Percentiles rank a stretch among this genome's conserved stretches.
phyloP scores from a whole-genome alignment of 2,888 invertebrate species.

The Artemia sp. region DNA sequence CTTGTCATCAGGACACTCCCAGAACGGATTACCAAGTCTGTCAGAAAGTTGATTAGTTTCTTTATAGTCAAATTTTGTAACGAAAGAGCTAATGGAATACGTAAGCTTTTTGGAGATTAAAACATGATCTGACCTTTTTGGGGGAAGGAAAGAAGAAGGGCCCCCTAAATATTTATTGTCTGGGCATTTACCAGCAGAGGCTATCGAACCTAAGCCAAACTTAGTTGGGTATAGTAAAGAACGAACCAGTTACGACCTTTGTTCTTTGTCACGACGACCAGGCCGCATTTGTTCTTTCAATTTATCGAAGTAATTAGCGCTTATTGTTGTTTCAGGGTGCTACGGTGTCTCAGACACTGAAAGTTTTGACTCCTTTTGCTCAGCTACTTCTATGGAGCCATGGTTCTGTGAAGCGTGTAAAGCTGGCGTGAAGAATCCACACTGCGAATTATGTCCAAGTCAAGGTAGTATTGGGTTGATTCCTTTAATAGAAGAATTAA shows the following conservation, averaged over 20 bases:
- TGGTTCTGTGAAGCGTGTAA: slow-evolving; percentile 99
- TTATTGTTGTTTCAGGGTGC: slow-evolving; percentile 43
- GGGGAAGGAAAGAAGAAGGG: too few relatives aligned
- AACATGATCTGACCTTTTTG: too few relatives aligned
- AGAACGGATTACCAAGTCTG: too few relatives aligned
- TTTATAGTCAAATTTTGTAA: too few relatives aligned
- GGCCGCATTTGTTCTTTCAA: background rate
- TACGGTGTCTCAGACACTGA: slow-evolving; percentile 84
- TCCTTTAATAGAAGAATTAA: background rate
- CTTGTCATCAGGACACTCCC: too few relatives aligned
- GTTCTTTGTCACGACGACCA: slow-evolving; percentile 18
- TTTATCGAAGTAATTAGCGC: background rate
- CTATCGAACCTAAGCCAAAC: background rate
- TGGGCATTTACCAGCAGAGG: too few relatives aligned
- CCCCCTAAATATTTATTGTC: too few relatives aligned
- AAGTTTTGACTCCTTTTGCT: slow-evolving; percentile 78
- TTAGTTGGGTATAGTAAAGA: background rate
- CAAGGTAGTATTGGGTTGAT: slow-evolving; percentile 37
- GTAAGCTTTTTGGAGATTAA: too few relatives aligned
- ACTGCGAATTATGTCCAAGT: slow-evolving; percentile 90
- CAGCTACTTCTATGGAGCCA: slow-evolving; percentile 86
- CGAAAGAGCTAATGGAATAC: too few relatives aligned
- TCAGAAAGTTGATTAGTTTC: too few relatives aligned
- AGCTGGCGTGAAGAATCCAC: slow-evolving; percentile 68
- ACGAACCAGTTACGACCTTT: slow-evolving; percentile 16